These are phyloP conservation scores for Lamprologus speciosus DNA, from an alignment of 2,113 vertebrate genomes.

Conservation along the genomic window DNA sequence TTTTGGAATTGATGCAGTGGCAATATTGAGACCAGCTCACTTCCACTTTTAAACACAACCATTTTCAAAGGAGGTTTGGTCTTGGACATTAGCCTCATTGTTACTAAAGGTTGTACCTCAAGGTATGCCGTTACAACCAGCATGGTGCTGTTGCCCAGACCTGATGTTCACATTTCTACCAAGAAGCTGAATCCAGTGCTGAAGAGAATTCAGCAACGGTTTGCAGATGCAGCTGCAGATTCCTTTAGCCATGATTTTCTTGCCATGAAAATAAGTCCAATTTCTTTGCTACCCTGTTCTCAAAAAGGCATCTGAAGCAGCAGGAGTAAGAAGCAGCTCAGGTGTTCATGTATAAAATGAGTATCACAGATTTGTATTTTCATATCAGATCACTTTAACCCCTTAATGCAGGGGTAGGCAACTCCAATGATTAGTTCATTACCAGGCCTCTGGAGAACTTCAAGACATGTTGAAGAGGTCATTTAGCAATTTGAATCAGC, in stretches of 20 bases:
- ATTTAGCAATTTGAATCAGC: too few relatives aligned
- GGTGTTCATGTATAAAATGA: not conserved
- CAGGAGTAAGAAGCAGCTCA: not conserved
- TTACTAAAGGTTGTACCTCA: not conserved
- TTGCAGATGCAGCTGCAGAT: not conserved
- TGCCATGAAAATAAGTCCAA: not conserved
- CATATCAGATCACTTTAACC: not conserved
- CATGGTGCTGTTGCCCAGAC: not conserved
- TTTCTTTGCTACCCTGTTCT: not conserved
- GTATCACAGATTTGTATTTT: not conserved
- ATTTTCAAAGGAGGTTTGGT: not conserved
- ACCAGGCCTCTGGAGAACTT: too few relatives aligned
- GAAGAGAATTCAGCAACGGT: not conserved
- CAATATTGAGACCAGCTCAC: not conserved
- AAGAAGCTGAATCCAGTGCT: not conserved
- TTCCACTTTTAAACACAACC: not conserved
- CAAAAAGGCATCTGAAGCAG: not conserved
- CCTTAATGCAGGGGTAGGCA: not conserved
- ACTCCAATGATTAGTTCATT: too few relatives aligned
- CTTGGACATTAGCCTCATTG: not conserved
- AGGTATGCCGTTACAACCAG: not conserved
- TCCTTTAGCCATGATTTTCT: not conserved
- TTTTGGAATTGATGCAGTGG: not conserved
- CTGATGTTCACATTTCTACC: not conserved
- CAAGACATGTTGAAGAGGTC: too few relatives aligned